Evolutionary conservation across 2,888 invertebrate genomes (phyloP), one percentile per base, ranked within the genome.

Genomic region (Hirtodrosophila histrioides): DNA sequence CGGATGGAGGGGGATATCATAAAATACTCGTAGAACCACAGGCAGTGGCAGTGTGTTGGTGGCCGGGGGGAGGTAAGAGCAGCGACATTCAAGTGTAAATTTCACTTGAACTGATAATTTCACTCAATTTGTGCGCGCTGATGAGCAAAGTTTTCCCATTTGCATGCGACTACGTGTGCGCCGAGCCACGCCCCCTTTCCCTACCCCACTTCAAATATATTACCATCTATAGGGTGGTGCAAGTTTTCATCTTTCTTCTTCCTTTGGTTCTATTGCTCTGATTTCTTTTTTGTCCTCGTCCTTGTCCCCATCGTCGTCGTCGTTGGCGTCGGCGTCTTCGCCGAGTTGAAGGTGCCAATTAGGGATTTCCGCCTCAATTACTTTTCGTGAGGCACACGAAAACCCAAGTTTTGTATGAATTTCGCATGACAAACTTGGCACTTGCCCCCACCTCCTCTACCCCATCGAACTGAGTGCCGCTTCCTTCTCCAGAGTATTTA

Each of bases 21-120:
- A 39, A 54, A 17, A 17, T 17, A 17, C 17, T 17, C 17, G 17
- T 17, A 17, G 17, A 24, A 45, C 48, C 64, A 41, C 44, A 60
- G 65, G 55, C 55, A 48, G 40, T 44, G 65, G 55, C 55, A 48
- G 40, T 44, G 54, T 27, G 27, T 27, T 39, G 33, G 60, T 33
- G 33, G 12, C n/a, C 40, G 31, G 7, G 40, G 11, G 17, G 65
- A 23, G 48, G 17, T 43, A 31, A 67, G 45, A 64, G 75, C 57
- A n/a, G 64, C 81, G 68, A 81, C 78, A 81, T 68, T 75, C 83
- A 86, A 86, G 88, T 83, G 82, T 84, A 84, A 84, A 88, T 86
- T 88, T 84, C 84, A 86, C 88, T 84, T 84, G 82, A 84, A 84
- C 88, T 84, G 84, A 86, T 84, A 84, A 84, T 88, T 84, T 84